Percentiles rank a stretch among this genome's conserved stretches.
Evolutionary conservation across 2,797 vertebrate species (phyloP).

Genomic region (Psittacula derbiana): DNA sequence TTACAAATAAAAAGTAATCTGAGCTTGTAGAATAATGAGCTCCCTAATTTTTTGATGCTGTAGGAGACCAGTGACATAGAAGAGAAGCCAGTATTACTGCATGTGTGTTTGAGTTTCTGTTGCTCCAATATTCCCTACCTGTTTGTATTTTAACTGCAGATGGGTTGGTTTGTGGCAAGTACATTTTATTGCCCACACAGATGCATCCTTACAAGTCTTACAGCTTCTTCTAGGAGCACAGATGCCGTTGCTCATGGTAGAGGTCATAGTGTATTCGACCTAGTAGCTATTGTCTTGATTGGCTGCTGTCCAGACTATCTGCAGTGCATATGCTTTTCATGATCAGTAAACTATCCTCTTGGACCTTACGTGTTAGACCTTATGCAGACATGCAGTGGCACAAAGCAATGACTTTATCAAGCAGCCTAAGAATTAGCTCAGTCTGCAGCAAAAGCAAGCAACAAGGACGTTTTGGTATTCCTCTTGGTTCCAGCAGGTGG

Average conservation of each 20-base stretch:
- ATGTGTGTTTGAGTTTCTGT: not conserved
- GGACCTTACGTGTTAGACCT: not conserved
- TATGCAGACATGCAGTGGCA: not conserved
- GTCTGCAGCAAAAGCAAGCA: not conserved
- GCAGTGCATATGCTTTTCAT: not conserved
- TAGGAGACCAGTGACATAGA: not conserved
- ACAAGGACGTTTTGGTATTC: not conserved
- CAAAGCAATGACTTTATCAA: not conserved
- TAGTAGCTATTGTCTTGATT: not conserved
- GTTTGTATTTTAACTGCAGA: not conserved
- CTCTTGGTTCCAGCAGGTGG: conserved; percentile 15
- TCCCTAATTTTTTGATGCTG: not conserved
- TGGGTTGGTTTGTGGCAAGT: not conserved
- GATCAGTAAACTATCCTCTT: not conserved
- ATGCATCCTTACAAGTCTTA: not conserved
- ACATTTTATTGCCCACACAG: not conserved
- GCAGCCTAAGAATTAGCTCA: not conserved
- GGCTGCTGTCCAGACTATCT: not conserved
- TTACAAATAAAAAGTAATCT: not conserved
- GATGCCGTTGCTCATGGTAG: not conserved
- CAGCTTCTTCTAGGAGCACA: not conserved
- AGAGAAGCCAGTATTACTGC: not conserved
- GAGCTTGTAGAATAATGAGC: not conserved
- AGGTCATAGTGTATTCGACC: not conserved
- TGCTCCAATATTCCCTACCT: not conserved